Percentiles rank a stretch among this genome's conserved stretches.
Evolutionary conservation across 2,888 invertebrate genomes (phyloP).

Genomic region (Argyresthia goedartella): DNA sequence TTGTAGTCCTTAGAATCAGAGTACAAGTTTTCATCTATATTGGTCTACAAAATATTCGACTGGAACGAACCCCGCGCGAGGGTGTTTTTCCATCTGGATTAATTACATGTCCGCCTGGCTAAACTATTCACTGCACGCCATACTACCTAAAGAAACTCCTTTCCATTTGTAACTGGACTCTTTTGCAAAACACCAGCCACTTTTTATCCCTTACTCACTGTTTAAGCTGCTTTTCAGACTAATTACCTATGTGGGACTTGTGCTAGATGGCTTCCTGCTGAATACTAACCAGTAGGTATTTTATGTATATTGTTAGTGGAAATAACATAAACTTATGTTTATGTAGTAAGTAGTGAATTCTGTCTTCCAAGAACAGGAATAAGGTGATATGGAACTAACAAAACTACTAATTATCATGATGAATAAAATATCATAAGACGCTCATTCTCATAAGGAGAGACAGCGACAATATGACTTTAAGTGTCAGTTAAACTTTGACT

Average conservation of each 20-base stretch:
- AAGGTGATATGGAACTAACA: too few species aligned
- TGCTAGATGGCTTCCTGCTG: not conserved
- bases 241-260: not conserved
- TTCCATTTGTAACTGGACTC: constrained; percentile 4
- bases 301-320: not conserved
- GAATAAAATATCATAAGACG: too few species aligned
- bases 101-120: constrained; percentile 19
- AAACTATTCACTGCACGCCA: constrained; percentile 7
- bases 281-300: not conserved
- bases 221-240: not conserved
- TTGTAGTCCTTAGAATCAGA: too few species aligned
- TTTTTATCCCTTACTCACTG: not conserved
- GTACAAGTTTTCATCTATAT: too few species aligned
- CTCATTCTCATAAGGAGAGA: not conserved
- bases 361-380: too few species aligned
- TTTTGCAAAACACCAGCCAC: constrained; percentile 3
- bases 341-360: not conserved
- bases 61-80: not conserved
- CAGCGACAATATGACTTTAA: not conserved
- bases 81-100: constrained; percentile 15
- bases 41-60: too few species aligned
- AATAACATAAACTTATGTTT: not conserved
- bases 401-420: too few species aligned
- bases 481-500: too few species aligned
- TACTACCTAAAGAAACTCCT: not conserved